Conservation (phyloP, 2,888 invertebrate species). For the Cosmorhoe ocellata region DNA sequence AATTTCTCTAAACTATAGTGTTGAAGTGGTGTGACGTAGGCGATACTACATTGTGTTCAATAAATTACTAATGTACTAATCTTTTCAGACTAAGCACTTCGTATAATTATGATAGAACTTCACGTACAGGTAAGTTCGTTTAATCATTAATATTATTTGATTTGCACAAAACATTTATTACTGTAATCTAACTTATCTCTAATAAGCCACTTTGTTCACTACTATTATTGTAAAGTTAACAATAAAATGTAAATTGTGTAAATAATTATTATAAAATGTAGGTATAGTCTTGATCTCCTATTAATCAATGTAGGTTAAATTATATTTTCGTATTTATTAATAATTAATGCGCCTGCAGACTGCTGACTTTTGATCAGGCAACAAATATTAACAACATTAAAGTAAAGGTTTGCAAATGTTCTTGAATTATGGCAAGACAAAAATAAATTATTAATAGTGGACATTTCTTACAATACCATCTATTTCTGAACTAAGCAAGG, state of each 20-base stretch:
- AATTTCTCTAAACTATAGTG: too few relatives aligned
- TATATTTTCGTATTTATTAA: constrained; percentile 73
- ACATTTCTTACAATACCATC: too few relatives aligned
- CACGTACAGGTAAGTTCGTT: too few relatives aligned
- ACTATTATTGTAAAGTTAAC: constrained; percentile 50
- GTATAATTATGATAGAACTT: too few relatives aligned
- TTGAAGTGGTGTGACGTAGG: too few relatives aligned
- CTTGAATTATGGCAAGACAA: not conserved
- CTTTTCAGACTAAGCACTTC: too few relatives aligned
- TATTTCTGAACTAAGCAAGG: too few relatives aligned
- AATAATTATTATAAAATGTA: constrained; percentile 37
- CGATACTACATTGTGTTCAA: too few relatives aligned
- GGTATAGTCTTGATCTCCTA: constrained; percentile 70
- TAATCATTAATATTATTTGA: constrained; percentile 1
- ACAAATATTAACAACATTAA: too few relatives aligned
- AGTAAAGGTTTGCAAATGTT: too few relatives aligned
- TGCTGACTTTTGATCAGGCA: not conserved
- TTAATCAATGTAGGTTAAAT: constrained; percentile 68
- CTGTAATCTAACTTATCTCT: constrained; percentile 38
- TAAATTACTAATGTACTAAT: too few relatives aligned
- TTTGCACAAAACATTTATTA: constrained; percentile 31
- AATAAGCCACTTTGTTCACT: constrained; percentile 56
- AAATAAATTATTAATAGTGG: not conserved
- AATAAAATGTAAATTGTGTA: constrained; percentile 31
- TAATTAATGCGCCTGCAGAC: constrained; percentile 19